phyloP scores from a whole-genome alignment of 2,888 invertebrate species.

The Geotrupes spiniger region DNA sequence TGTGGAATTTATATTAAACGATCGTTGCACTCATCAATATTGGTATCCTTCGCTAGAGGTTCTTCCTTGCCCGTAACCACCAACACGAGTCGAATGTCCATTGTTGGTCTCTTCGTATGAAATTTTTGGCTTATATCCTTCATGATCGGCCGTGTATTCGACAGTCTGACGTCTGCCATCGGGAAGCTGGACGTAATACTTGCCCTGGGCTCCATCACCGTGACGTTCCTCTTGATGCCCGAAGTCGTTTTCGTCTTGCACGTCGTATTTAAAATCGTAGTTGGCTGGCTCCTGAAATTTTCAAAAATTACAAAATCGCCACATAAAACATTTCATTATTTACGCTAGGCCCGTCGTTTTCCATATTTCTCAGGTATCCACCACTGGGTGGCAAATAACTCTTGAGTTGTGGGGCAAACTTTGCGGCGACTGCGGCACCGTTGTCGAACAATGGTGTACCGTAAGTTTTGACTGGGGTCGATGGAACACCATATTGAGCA shows the following conservation, averaged over 20 bases:
- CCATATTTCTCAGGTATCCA: no score
- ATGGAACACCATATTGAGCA: no score
- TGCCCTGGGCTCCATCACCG: conserved; percentile 76
- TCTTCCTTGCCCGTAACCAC: neutral
- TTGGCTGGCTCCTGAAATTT: conserved; percentile 86
- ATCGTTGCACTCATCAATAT: no score
- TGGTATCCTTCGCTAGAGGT: neutral
- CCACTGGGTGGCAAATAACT: neutral
- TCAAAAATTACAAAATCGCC: conserved; percentile 24
- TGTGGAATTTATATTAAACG: no score
- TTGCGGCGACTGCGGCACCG: no score
- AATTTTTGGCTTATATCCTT: conserved; percentile 78
- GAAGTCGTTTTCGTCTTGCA: conserved; percentile 77
- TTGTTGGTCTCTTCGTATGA: conserved; percentile 61
- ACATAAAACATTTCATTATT: neutral
- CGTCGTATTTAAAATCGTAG: conserved; percentile 83
- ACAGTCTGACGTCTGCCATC: conserved; percentile 85
- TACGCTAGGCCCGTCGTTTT: no score
- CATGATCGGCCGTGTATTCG: conserved; percentile 78
- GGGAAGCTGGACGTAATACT: conserved; percentile 81
- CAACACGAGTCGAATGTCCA: neutral
- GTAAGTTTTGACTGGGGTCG: no score
- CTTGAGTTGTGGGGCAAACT: neutral
- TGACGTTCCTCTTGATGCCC: conserved; percentile 81
- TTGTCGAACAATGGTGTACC: no score